Base-by-base conservation (phyloP, 1,140 invertebrate species). In the Cyclina sinensis region DNA sequence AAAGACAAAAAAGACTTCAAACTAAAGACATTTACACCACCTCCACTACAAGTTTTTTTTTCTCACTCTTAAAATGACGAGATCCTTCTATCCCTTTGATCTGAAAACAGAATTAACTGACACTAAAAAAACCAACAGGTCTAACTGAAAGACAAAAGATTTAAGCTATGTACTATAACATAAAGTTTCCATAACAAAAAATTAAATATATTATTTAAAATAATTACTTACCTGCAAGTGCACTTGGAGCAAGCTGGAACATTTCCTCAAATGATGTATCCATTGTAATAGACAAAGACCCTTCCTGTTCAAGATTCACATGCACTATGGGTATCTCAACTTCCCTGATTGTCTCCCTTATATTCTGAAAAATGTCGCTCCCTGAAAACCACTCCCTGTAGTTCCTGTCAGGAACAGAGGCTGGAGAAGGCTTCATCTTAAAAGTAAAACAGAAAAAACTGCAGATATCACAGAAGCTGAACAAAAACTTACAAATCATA, bases 281-380 rank as follows among this genome's bases (percentile, higher is more conserved):
- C 65, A 90, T 85, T 37, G 88, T 83, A 46, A 91, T 81, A 39
- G 89, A 62, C 51, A 88, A 32, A 16, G 80, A 46, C 43, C 54
- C 74, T 7, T 88, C 86, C 14, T 68, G 57, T 0, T 88, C 83
- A 3, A 82, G 16, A 62, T 73, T 88, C 32, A 86, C 37, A 32
- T 73, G 37, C 3, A 46, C 9, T 21, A 91, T 24, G 2, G 91
- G 27, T 96, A 97, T 90, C 96, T 96, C 57, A 1, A 93, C 96
- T 90, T 96, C 96, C 48, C 96, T 96, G 78, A 99, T 97, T 9
- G 97, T 95, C 24, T 97, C 97, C 78, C 97, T 96, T 18, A 98
- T 96, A 96, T 99, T 99, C 91, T 97, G 97, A 54, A 97, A 97
- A 39, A 99, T 96, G 94, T 97, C 97, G 93, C 98, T 97, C 21